Conservation (phyloP, 2,797 vertebrate species). For the Bradypodion ventrale region DNA sequence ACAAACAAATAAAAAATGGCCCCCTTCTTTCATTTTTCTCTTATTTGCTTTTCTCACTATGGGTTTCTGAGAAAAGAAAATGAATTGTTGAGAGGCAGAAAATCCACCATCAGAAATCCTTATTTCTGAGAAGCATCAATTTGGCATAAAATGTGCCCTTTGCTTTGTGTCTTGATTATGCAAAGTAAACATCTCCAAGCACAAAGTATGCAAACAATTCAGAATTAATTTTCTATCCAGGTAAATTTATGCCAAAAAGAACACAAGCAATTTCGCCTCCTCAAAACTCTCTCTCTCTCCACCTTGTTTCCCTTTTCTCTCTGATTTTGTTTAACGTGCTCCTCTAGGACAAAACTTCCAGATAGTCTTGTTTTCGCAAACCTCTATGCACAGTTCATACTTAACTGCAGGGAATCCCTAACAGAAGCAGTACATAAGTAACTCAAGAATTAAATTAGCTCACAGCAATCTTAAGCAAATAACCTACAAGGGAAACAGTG, state of each 20-base stretch:
- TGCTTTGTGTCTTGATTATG: constrained; percentile 1
- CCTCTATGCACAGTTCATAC: constrained; percentile 50
- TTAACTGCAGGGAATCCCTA: constrained; percentile 72
- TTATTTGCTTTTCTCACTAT: constrained; percentile 1
- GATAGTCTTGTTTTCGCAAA: constrained; percentile 44
- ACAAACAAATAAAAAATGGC: constrained; percentile 19
- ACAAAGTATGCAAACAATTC: background rate
- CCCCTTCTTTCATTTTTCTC: background rate
- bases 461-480: constrained; percentile 74
- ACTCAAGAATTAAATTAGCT: constrained; percentile 77
- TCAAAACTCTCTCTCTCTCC: background rate
- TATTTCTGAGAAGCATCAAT: constrained; percentile 4
- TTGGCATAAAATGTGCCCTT: background rate
- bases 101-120: background rate
- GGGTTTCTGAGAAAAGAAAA: background rate
- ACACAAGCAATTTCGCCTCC: constrained; percentile 24
- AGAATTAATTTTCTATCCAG: constrained; percentile 39
- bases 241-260: constrained; percentile 47
- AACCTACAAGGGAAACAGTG: constrained; percentile 74
- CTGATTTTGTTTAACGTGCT: constrained; percentile 20
- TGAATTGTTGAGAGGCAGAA: background rate
- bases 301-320: background rate
- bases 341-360: constrained; percentile 51
- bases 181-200: constrained; percentile 22
- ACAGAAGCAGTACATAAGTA: constrained; percentile 75